phyloP scores from a whole-genome alignment of 2,113 vertebrate species.

The Syngnathus floridae region DNA sequence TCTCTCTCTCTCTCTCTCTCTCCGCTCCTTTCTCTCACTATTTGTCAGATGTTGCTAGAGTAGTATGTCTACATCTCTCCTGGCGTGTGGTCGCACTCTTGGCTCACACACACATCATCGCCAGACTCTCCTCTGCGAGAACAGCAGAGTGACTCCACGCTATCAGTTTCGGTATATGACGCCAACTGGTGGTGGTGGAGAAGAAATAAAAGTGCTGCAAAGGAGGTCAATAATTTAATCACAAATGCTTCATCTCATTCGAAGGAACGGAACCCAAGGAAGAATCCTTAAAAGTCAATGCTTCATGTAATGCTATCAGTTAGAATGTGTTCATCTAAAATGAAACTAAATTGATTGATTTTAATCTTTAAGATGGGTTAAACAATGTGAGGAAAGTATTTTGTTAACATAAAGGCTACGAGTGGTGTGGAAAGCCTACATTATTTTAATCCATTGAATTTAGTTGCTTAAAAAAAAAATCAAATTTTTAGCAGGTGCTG shows the following conservation, averaged over 20 bases:
- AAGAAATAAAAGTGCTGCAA: constrained; percentile 28
- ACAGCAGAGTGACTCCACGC: constrained; percentile 25
- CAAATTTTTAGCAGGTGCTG: neutral
- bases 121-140: constrained; percentile 6
- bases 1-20: constrained; percentile 2
- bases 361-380: neutral
- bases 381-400: neutral
- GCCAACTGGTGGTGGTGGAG: constrained; percentile 25
- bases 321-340: neutral
- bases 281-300: neutral
- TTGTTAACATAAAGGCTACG: too few relatives aligned
- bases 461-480: neutral
- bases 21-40: constrained; percentile 8
- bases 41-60: constrained; percentile 32
- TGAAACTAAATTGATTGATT: neutral
- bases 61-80: constrained; percentile 16
- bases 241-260: constrained; percentile 36
- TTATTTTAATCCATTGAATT: too few relatives aligned
- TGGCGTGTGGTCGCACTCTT: neutral
- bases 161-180: constrained; percentile 3
- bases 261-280: constrained; percentile 23
- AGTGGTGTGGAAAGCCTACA: neutral
- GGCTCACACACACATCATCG: too few relatives aligned
- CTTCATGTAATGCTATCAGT: neutral
- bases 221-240: constrained; percentile 33